phyloP scores from a whole-genome alignment of 2,797 vertebrate genomes.

The Rhynchotus rufescens region DNA sequence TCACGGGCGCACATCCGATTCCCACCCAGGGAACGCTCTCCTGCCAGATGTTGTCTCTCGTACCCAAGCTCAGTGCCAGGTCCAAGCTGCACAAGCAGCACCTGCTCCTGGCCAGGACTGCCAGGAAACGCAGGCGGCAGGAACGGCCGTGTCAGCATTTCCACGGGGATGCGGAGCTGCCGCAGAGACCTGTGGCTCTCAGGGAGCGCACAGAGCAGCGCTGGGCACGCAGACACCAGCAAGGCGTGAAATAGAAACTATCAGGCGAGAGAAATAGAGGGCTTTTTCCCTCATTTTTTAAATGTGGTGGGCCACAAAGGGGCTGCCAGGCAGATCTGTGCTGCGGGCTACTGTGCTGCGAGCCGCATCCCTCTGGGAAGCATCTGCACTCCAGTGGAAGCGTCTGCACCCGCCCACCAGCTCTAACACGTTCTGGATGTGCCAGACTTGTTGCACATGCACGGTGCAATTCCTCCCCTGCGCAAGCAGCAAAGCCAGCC shows the following conservation, averaged over 20 bases:
- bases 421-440: constrained; percentile 70
- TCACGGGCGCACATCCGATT: constrained; percentile 36
- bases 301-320: background rate
- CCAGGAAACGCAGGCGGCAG: background rate
- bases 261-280: background rate
- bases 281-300: constrained; percentile 29
- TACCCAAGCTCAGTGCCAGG: background rate
- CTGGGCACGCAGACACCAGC: background rate
- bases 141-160: constrained; percentile 10
- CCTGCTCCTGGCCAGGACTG: background rate
- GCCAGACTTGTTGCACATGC: constrained; percentile 70
- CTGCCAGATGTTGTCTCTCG: background rate
- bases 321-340: constrained; percentile 7
- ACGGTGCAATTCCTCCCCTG: constrained; percentile 6
- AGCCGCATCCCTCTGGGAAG: constrained; percentile 12
- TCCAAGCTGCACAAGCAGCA: background rate
- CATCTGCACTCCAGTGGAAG: constrained; percentile 39
- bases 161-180: background rate
- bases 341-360: background rate
- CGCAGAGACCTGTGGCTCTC: constrained; percentile 9
- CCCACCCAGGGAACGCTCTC: background rate
- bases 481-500: constrained; percentile 26
- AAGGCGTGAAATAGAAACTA: constrained; percentile 3
- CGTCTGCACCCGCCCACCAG: constrained; percentile 58
- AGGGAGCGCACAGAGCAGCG: background rate